These are phyloP conservation scores for Aplodontia rufa DNA, from an alignment of 2,113 vertebrate species.

Conservation along the genomic window DNA sequence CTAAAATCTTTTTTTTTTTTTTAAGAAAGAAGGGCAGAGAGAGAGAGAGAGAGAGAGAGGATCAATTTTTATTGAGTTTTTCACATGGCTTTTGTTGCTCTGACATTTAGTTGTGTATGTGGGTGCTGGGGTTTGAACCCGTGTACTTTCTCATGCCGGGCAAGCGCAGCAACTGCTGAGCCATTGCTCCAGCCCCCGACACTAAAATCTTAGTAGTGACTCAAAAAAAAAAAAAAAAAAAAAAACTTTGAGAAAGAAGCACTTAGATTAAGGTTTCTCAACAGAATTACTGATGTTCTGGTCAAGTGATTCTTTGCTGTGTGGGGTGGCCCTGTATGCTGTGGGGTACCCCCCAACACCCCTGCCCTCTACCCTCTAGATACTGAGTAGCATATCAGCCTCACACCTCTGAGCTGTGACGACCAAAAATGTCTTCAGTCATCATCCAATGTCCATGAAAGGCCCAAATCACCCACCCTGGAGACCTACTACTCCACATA, in stretches of 20 bases:
- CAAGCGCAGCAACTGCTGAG: too few species aligned
- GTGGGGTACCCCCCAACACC: not conserved
- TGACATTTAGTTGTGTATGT: too few species aligned
- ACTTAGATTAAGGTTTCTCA: not conserved
- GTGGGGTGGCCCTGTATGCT: not conserved
- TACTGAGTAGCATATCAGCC: not conserved
- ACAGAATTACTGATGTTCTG: not conserved
- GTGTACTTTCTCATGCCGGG: too few species aligned
- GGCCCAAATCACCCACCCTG: not conserved
- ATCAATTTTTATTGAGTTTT: too few species aligned
- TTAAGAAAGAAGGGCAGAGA: too few species aligned
- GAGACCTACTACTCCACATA: not conserved
- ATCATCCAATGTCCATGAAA: not conserved
- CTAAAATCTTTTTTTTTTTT: too few species aligned
- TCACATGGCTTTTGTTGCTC: too few species aligned
- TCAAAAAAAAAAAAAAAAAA: not conserved
- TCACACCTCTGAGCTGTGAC: not conserved
- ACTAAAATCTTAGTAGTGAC: not conserved
- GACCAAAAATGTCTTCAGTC: conserved; percentile 29
- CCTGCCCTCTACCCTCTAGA: not conserved
- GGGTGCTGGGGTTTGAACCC: too few species aligned
- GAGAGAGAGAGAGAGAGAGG: too few species aligned
- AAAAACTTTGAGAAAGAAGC: not conserved
- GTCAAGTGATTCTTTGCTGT: not conserved
- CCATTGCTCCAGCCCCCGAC: too few species aligned